Evolutionary conservation across 2,797 vertebrate genomes (phyloP).

Genomic region (Tokudaia muenninki): DNA sequence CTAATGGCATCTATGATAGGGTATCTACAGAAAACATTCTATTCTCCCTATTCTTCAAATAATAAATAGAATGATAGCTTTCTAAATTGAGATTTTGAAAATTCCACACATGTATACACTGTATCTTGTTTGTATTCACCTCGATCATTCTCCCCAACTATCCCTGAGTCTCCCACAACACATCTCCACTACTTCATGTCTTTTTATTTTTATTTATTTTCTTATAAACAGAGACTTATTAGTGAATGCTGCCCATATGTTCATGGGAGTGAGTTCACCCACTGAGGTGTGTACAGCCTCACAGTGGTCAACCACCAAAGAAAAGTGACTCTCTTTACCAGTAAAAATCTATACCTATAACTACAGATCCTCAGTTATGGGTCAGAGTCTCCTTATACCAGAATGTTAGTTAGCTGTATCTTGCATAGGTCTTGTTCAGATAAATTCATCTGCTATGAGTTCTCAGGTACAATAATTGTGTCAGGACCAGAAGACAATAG

Average conservation of each 20-base stretch:
- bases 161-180: background rate
- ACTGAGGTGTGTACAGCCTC: background rate
- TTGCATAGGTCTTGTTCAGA: background rate
- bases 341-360: no score
- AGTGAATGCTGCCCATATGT: background rate
- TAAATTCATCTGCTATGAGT: no score
- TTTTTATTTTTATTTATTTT: no score
- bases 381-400: no score
- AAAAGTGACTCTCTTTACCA: no score
- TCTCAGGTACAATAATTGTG: no score
- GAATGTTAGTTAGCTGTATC: background rate
- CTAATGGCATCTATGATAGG: background rate
- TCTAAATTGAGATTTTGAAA: background rate
- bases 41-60: background rate
- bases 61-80: background rate
- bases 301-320: background rate
- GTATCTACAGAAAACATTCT: background rate
- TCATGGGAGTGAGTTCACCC: no score
- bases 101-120: background rate
- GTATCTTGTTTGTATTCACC: background rate
- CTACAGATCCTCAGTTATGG: background rate
- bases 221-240: background rate
- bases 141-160: background rate
- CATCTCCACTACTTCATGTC: no score
- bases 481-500: no score